These are phyloP conservation scores for Sminthurides aquaticus DNA, from an alignment of 2,888 invertebrate genomes.

Conservation along the genomic window DNA sequence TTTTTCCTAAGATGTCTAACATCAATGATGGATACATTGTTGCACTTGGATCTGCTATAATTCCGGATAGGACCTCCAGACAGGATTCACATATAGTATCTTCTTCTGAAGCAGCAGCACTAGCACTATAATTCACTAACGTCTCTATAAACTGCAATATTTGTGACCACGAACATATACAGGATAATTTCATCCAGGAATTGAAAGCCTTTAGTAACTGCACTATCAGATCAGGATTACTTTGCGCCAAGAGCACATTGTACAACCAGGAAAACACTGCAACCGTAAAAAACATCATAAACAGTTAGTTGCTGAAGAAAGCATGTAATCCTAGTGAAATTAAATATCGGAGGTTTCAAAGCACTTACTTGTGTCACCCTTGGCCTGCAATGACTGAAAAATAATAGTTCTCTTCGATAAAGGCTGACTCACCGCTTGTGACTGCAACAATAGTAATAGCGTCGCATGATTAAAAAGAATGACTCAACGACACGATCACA, in stretches of 20 bases:
- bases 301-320: background rate
- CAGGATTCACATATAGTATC: slow-evolving; percentile 33
- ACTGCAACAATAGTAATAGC: slow-evolving; percentile 13
- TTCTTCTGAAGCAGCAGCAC: slow-evolving; percentile 30
- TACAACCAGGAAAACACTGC: slow-evolving; percentile 41
- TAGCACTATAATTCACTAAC: slow-evolving; percentile 28
- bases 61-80: slow-evolving; percentile 38
- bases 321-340: background rate
- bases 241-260: slow-evolving; percentile 33
- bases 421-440: slow-evolving; percentile 37
- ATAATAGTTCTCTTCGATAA: slow-evolving; percentile 30
- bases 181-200: slow-evolving; percentile 41
- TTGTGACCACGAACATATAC: slow-evolving; percentile 39
- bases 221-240: slow-evolving; percentile 31
- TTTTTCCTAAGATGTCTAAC: slow-evolving; percentile 35
- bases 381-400: slow-evolving; percentile 34
- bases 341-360: background rate
- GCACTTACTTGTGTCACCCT: slow-evolving; percentile 38
- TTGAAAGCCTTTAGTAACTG: slow-evolving; percentile 38
- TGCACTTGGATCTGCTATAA: slow-evolving; percentile 37
- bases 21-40: slow-evolving; percentile 36
- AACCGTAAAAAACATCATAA: slow-evolving; percentile 17
- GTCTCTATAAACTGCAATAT: slow-evolving; percentile 30
- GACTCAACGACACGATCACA: too few species aligned
- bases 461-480: too few species aligned